phyloP scores from a whole-genome alignment of 2,888 invertebrate species.

The Platypus cylindrus region DNA sequence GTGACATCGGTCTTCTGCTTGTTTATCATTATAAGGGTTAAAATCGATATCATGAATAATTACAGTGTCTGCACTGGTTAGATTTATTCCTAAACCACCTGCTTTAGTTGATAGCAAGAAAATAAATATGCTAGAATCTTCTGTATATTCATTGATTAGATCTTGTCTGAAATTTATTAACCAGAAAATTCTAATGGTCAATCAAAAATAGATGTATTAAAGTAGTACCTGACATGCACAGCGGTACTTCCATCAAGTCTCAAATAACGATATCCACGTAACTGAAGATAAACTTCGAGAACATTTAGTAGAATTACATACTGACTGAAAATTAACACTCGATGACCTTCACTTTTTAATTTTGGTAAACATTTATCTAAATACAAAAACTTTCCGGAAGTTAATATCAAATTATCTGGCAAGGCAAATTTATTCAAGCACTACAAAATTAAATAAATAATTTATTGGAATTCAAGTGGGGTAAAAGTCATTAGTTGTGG shows the following conservation, averaged over 20 bases:
- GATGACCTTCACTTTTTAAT: conserved; percentile 59
- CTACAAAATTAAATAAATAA: conserved; percentile 31
- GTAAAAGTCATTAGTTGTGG: too few relatives aligned
- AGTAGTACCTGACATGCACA: conserved; percentile 56
- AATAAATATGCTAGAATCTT: conserved; percentile 66
- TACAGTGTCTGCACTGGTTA: conserved; percentile 89
- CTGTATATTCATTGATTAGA: conserved; percentile 79
- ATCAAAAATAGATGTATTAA: conserved; percentile 1
- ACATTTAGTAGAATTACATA: conserved; percentile 93
- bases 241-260: conserved; percentile 86
- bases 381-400: conserved; percentile 77
- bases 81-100: conserved; percentile 91
- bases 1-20: conserved; percentile 86
- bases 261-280: conserved; percentile 59
- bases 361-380: conserved; percentile 66
- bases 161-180: conserved; percentile 54
- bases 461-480: too few relatives aligned
- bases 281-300: conserved; percentile 73
- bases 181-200: conserved; percentile 1
- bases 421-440: conserved; percentile 48
- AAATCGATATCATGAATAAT: conserved; percentile 96
- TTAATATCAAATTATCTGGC: conserved; percentile 57
- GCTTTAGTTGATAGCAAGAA: conserved; percentile 88
- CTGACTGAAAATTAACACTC: conserved; percentile 90
- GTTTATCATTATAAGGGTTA: conserved; percentile 97